phyloP scores from a whole-genome alignment of 2,113 vertebrate species.

The Phylloscopus trochilus region DNA sequence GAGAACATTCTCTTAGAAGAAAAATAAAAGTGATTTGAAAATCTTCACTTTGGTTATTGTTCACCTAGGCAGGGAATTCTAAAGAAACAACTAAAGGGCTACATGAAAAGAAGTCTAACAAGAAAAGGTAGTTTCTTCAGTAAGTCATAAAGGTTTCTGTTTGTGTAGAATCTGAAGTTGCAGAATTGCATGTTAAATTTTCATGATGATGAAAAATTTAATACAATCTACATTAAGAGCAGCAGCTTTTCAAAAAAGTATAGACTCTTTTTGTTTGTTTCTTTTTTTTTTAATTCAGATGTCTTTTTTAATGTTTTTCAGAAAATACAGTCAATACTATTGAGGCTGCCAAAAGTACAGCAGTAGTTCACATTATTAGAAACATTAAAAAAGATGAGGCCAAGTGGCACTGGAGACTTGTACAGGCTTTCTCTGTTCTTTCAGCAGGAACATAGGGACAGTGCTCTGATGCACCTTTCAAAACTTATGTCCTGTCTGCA shows the following conservation, averaged over 20 bases:
- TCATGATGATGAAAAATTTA: constrained; percentile 21
- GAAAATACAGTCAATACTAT: background rate
- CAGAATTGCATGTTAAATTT: background rate
- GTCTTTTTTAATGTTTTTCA: background rate
- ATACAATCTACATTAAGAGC: constrained; percentile 1
- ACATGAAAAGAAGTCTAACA: background rate
- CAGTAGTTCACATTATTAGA: background rate
- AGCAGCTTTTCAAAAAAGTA: constrained; percentile 27
- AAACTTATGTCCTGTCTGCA: background rate
- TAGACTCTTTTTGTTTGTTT: background rate
- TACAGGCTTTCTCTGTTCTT: background rate
- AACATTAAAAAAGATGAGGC: background rate
- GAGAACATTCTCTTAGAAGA: constrained; percentile 37
- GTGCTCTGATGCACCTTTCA: background rate
- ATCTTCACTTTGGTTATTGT: constrained; percentile 20
- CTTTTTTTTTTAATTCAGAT: background rate
- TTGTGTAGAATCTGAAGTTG: background rate
- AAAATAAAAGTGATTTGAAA: constrained; percentile 38
- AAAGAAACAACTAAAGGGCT: constrained; percentile 20
- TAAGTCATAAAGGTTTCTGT: background rate
- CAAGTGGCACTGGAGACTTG: background rate
- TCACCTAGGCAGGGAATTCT: background rate
- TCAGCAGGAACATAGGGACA: background rate
- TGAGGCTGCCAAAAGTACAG: background rate
- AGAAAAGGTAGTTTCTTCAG: constrained; percentile 3